Evolutionary conservation across 1,140 invertebrate species (phyloP).

Genomic region (Sarcophaga bullata): DNA sequence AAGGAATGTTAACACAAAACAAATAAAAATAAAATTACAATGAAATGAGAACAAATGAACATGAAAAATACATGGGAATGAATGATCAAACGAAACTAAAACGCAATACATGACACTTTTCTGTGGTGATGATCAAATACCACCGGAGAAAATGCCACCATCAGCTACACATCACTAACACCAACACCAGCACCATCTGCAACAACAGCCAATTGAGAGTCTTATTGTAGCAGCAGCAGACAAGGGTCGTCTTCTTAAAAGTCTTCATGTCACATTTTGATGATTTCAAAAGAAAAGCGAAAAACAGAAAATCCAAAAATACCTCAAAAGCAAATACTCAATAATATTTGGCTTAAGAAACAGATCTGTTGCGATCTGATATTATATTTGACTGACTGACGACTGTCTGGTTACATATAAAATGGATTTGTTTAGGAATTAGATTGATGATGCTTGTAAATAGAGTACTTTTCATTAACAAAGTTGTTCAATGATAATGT

Average conservation of each 20-base stretch:
- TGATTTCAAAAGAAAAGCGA: too few relatives aligned
- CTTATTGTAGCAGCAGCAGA: background rate
- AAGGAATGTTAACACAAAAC: background rate
- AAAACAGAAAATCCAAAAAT: too few relatives aligned
- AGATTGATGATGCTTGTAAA: constrained; percentile 23
- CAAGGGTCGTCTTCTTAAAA: background rate
- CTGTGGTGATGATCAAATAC: constrained; percentile 21
- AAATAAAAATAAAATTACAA: background rate
- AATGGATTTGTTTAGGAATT: constrained; percentile 2
- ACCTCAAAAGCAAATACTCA: too few relatives aligned
- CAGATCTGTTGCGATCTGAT: too few relatives aligned
- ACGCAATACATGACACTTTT: constrained; percentile 15
- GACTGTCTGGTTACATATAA: background rate
- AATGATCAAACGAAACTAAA: constrained; percentile 24
- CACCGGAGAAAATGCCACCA: background rate
- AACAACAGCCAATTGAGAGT: too few relatives aligned
- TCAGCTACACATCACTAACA: background rate
- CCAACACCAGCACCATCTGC: too few relatives aligned
- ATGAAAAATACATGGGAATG: background rate
- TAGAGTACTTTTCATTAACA: constrained; percentile 15
- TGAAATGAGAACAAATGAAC: constrained; percentile 3
- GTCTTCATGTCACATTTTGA: too few relatives aligned
- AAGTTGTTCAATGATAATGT: background rate
- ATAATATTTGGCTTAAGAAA: too few relatives aligned
- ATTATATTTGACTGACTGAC: background rate